Conservation (phyloP, 2,113 vertebrate species). For the Ginglymostoma cirratum region DNA sequence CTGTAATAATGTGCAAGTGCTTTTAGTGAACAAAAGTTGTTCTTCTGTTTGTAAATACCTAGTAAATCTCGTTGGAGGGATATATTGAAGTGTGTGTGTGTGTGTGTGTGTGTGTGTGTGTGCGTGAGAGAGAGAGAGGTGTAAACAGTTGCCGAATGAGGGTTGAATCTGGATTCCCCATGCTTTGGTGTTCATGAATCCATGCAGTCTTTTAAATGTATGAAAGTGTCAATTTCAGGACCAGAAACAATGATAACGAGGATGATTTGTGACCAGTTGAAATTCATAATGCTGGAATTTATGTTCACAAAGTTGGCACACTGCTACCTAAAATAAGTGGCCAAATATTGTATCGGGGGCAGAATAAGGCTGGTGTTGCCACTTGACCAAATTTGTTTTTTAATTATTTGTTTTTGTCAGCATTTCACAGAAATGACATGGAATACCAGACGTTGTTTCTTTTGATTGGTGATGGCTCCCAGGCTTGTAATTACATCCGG, state of each 20-base stretch:
- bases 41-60: slow-evolving; percentile 26
- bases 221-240: background rate
- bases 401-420: background rate
- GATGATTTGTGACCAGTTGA: background rate
- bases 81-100: background rate
- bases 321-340: background rate
- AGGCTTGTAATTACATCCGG: background rate
- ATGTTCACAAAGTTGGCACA: background rate
- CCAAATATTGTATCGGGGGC: background rate
- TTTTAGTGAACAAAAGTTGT: slow-evolving; percentile 21
- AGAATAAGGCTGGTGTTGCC: too few species aligned
- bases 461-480: background rate
- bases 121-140: too few species aligned
- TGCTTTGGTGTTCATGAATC: background rate
- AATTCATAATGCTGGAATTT: background rate
- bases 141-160: slow-evolving; percentile 14
- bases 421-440: background rate
- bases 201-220: background rate
- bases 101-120: too few species aligned
- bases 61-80: slow-evolving; percentile 33
- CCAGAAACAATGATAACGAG: background rate
- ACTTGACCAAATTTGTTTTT: background rate
- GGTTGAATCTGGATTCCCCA: background rate
- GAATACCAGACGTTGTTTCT: background rate
- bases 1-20: slow-evolving; percentile 38